Conservation (phyloP, 2,797 vertebrate genomes). For the Anguilla pacifica region DNA sequence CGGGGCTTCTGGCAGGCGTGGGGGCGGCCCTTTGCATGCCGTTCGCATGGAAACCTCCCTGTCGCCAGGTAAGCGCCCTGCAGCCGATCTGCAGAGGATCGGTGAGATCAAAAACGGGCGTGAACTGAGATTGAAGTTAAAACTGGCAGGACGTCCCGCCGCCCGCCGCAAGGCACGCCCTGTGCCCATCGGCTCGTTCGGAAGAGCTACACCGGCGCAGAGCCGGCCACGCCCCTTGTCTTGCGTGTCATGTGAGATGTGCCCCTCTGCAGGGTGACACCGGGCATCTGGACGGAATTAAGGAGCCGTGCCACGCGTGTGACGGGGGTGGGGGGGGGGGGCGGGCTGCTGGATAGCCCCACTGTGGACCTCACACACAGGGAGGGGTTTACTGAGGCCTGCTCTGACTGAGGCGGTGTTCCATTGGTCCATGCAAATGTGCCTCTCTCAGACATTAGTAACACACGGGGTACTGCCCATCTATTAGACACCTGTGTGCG, state of each 20-base stretch:
- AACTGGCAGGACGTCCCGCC: background rate
- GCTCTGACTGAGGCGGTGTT: slow-evolving; percentile 50
- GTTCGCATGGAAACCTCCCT: slow-evolving; percentile 42
- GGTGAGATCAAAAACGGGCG: slow-evolving; percentile 34
- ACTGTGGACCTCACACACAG: slow-evolving; percentile 56
- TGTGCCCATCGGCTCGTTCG: background rate
- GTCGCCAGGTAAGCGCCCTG: background rate
- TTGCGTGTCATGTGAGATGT: background rate
- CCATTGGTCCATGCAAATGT: background rate
- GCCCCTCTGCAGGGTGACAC: background rate
- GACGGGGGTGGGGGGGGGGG: slow-evolving; percentile 30
- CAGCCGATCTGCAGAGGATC: slow-evolving; percentile 32
- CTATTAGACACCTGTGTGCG: background rate
- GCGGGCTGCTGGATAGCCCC: slow-evolving; percentile 47
- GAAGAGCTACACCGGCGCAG: background rate
- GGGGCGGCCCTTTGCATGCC: slow-evolving; percentile 43
- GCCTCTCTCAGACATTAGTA: background rate
- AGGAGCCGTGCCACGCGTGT: slow-evolving; percentile 62
- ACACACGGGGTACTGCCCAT: background rate
- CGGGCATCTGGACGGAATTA: slow-evolving; percentile 69
- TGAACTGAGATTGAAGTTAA: slow-evolving; percentile 15
- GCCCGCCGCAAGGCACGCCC: background rate
- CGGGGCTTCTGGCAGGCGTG: background rate
- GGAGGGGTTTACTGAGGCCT: slow-evolving; percentile 64
- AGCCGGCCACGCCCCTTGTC: background rate